Evolutionary conservation across 2,113 vertebrate genomes (phyloP).

Genomic region (Noctilio leporinus): DNA sequence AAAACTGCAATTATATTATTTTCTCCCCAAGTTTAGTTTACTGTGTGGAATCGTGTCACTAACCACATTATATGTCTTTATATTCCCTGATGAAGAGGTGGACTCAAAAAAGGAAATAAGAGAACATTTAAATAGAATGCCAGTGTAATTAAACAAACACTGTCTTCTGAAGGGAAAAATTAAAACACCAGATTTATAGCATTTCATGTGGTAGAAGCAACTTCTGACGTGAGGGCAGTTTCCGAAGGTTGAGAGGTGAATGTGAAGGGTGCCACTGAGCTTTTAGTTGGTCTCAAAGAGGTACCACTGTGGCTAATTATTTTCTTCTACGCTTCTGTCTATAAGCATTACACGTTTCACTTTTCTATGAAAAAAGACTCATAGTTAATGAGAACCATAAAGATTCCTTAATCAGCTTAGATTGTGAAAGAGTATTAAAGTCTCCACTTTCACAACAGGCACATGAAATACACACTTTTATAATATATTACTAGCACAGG

Average conservation of each 20-base stretch:
- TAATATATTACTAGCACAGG: constrained; percentile 81
- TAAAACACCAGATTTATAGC: constrained; percentile 30
- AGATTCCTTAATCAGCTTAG: constrained; percentile 81
- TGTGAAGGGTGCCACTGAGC: constrained; percentile 13
- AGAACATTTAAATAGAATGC: neutral
- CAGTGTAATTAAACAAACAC: constrained; percentile 22
- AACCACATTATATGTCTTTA: neutral
- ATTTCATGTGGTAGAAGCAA: neutral
- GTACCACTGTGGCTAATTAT: constrained; percentile 75
- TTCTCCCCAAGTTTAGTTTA: neutral
- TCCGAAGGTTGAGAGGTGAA: constrained; percentile 24
- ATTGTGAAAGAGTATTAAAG: constrained; percentile 80
- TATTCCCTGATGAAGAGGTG: constrained; percentile 40
- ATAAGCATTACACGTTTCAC: constrained; percentile 74
- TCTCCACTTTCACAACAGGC: constrained; percentile 81
- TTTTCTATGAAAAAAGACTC: constrained; percentile 69
- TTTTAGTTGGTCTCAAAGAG: constrained; percentile 67
- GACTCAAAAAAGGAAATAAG: neutral
- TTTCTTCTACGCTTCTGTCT: constrained; percentile 71
- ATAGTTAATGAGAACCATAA: constrained; percentile 83
- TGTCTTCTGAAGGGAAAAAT: constrained; percentile 1
- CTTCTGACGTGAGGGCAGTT: neutral
- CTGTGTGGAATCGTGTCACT: neutral
- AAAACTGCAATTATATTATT: neutral
- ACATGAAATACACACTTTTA: constrained; percentile 82